Evolutionary conservation across 2,888 invertebrate genomes (phyloP), one percentile per base, ranked within the genome.

Genomic region (Dasypolia templi): DNA sequence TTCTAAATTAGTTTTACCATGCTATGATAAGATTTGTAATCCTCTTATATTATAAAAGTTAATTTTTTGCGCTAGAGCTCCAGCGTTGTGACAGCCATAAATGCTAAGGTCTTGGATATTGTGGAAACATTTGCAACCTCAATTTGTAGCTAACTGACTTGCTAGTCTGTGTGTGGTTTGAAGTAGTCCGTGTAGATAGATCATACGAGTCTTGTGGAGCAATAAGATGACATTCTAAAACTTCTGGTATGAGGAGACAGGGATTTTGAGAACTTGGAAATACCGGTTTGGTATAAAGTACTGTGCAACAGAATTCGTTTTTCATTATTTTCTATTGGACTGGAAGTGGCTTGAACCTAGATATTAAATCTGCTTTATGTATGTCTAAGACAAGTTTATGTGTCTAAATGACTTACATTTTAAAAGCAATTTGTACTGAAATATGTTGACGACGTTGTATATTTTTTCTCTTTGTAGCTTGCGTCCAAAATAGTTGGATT

Each of bases 391-490:
- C 39, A 64, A 68, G 22, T 68, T 76, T 51, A n/a, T 46, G 26
- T 59, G 59, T 68, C 39, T n/a, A 53, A 59, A 68, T 61, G 55
- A 56, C 65, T 71, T 67, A 53, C 32, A 42, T 65, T 51, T 42
- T 62, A 49, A 64, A 66, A 75, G 55, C 71, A 72, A 66, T 69
- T 56, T 73, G 55, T 65, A 71, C 65, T 62, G 56, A 62, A 64
- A 56, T 70, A 65, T 70, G 58, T 84, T 82, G 85, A 68, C 49
- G 62, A 68, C 44, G 62, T 69, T 82, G 85, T 83, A 84, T 77
- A 77, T 72, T 82, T 77, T 62, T 70, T 61, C 26, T 46, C 68
- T 42, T 67, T 49, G n/a, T n/a, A 51, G 68, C 62, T 72, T 74
- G 56, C 59, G 11, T 75, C 64, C 64, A 63, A 49, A 66, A 59